Evolutionary conservation across 2,797 vertebrate species (phyloP).

Genomic region (Oryzias dopingdopingensis): DNA sequence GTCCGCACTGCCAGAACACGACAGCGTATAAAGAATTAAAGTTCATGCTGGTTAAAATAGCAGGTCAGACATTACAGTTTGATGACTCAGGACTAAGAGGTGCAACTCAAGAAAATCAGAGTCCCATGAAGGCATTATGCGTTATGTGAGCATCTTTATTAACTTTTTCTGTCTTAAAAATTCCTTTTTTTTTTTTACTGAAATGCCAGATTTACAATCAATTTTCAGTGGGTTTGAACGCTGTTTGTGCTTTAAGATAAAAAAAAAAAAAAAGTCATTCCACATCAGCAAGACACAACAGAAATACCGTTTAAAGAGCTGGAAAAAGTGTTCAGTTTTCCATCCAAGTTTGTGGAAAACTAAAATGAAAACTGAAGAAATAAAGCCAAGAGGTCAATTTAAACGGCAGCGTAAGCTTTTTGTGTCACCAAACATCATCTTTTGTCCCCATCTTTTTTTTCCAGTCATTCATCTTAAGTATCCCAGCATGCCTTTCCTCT

Average conservation of each 20-base stretch:
- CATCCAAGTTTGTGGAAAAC: background rate
- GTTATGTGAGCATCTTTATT: background rate
- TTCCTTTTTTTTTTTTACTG: too few relatives aligned
- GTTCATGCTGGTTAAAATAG: constrained; percentile 5
- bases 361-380: constrained; percentile 38
- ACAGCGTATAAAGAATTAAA: constrained; percentile 11
- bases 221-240: too few relatives aligned
- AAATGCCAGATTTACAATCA: too few relatives aligned
- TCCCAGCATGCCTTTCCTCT: constrained; percentile 56
- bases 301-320: too few relatives aligned
- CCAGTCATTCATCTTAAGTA: constrained; percentile 28
- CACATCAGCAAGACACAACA: background rate
- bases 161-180: background rate
- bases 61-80: background rate
- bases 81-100: constrained; percentile 5
- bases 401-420: constrained; percentile 63
- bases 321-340: constrained; percentile 15
- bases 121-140: background rate
- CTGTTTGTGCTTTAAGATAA: constrained; percentile 30
- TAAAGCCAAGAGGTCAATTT: constrained; percentile 47
- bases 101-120: constrained; percentile 8
- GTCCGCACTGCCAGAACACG: background rate
- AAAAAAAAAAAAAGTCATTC: constrained; percentile 10
- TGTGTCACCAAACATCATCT: constrained; percentile 58
- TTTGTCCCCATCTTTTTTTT: constrained; percentile 31